These are phyloP conservation scores for Stratiomys singularior DNA, from an alignment of 2,888 invertebrate genomes.

Conservation along the genomic window DNA sequence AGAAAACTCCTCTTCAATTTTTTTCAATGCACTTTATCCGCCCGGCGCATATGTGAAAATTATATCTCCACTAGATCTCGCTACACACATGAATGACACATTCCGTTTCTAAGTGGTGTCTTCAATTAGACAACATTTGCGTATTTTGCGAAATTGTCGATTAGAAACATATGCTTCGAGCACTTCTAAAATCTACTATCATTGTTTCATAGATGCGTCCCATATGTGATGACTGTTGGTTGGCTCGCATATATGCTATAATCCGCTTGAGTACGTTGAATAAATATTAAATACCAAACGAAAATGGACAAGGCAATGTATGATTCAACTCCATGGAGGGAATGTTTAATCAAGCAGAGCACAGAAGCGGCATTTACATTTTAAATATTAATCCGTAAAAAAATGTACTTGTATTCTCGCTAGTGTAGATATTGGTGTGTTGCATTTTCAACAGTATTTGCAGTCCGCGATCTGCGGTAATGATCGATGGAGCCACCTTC, in stretches of 20 bases:
- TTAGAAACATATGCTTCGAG: neutral
- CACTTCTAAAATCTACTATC: no score
- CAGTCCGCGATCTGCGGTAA: no score
- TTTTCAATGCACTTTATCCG: neutral
- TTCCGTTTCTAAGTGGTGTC: neutral
- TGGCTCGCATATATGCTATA: neutral
- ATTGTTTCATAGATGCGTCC: no score
- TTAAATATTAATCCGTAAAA: neutral
- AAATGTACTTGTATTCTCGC: neutral
- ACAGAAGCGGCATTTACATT: neutral
- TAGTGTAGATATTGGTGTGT: no score
- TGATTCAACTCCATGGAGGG: neutral
- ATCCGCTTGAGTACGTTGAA: slow-evolving; percentile 6
- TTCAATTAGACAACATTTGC: slow-evolving; percentile 3
- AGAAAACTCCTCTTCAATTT: neutral
- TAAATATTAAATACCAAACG: neutral
- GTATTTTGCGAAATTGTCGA: neutral
- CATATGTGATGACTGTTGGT: no score
- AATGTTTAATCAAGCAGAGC: neutral
- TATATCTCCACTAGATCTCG: neutral
- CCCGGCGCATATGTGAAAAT: neutral
- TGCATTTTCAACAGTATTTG: no score
- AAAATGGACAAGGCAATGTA: neutral
- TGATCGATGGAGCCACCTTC: no score
- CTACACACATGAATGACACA: neutral